Evolutionary conservation across 2,888 invertebrate species (phyloP).

Genomic region (Stenolophus ochropezus): DNA sequence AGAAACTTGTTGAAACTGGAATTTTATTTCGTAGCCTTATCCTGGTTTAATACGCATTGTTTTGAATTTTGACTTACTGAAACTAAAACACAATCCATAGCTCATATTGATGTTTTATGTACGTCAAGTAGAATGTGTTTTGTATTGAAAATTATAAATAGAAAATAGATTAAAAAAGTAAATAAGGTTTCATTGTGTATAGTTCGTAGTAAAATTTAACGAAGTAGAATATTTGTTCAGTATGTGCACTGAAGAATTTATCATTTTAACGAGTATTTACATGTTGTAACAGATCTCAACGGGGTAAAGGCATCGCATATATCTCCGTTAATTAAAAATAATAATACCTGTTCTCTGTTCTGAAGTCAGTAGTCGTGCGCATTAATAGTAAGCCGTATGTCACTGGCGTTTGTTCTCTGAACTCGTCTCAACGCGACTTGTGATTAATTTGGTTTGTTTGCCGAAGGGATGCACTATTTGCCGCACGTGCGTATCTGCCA

Average conservation of each 20-base stretch:
- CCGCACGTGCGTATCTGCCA: background rate
- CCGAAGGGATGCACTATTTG: background rate
- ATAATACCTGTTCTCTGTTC: background rate
- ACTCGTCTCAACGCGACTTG: background rate
- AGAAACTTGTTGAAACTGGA: too few species aligned
- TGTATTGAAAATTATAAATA: too few species aligned
- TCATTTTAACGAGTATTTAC: background rate
- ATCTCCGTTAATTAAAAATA: background rate
- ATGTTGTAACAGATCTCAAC: background rate
- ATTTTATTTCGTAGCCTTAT: too few species aligned
- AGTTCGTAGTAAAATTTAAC: too few species aligned
- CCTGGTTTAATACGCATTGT: too few species aligned
- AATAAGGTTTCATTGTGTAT: too few species aligned
- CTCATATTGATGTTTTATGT: too few species aligned
- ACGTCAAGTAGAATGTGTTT: too few species aligned
- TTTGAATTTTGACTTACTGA: too few species aligned
- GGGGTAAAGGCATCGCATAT: background rate
- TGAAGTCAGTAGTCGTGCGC: background rate
- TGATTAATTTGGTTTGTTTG: background rate
- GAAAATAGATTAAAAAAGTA: too few species aligned
- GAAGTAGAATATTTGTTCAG: too few species aligned
- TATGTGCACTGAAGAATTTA: background rate
- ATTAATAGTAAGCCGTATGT: background rate
- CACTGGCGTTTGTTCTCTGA: background rate
- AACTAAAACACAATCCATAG: too few species aligned